Evolutionary conservation across 1,140 invertebrate species (phyloP), one percentile per base, ranked within the genome.

Genomic region (Ceratosolen solmsi): DNA sequence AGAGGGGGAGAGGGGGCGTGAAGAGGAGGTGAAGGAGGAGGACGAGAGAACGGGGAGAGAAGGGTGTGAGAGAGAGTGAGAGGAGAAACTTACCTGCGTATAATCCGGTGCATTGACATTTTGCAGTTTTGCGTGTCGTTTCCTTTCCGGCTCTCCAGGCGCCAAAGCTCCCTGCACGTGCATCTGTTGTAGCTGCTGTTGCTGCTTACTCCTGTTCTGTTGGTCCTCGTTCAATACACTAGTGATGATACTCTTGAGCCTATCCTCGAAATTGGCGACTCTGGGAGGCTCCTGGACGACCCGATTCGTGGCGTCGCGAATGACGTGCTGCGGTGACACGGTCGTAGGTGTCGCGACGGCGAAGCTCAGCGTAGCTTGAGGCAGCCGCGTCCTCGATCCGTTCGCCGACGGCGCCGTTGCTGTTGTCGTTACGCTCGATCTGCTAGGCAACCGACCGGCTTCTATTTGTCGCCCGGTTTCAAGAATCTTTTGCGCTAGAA

Each of bases 171-270:
- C 88, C 65, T 87, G 88, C 79, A 85, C 82, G 68, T n/a, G 82
- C 79, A 85, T 85, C 49, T 86, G 87, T 38, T 89, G 85, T 27
- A 89, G 89, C 77, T 89, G 87, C 60, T 90, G 89, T 49, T 87
- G 85, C 60, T 91, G 90, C 71, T 90, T 91, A 74, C 89, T 92
- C 46, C 93, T 90, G 82, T 93, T 93, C 79, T 93, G 93, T 81
- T 95, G 94, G 89, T 97, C 96, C 88, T 97, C 96, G 89, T 98
- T 97, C 5, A 98, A 89, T 27, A 96, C 96, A 56, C 95, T 96
- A 5, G 96, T 97, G 75, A 98, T 98, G 72, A 98, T 97, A 89
- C 95, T 96, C 89, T 98, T 97, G 7, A 98, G 92, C n/a, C 96
- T 93, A 89, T 98, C 96, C 88, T 98, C 96, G 88, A 97, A 98